phyloP scores from a whole-genome alignment of 1,140 invertebrate species.

The Pinna nobilis region DNA sequence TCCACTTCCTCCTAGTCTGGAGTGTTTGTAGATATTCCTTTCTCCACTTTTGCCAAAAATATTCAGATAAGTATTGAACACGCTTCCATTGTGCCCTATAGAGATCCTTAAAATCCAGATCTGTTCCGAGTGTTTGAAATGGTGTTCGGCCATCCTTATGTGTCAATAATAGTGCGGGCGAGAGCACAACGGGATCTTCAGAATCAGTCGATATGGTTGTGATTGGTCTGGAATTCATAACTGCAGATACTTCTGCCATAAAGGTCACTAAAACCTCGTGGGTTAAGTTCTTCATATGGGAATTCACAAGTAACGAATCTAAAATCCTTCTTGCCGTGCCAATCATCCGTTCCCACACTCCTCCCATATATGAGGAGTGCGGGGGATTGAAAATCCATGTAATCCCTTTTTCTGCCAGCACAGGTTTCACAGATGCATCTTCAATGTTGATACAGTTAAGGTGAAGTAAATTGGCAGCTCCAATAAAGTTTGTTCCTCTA shows the following conservation, averaged over 20 bases:
- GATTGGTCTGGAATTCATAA: conserved; percentile 48
- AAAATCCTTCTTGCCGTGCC: conserved; percentile 37
- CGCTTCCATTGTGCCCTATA: conserved; percentile 40
- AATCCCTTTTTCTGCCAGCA: conserved; percentile 10
- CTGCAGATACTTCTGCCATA: conserved; percentile 41
- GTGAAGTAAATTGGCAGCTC: conserved; percentile 9
- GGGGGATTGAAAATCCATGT: conserved; percentile 44
- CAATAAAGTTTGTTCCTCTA: conserved; percentile 53
- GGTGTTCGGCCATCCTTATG: conserved; percentile 22
- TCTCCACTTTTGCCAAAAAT: conserved; percentile 40
- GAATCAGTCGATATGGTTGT: conserved; percentile 38
- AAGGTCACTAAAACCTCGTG: conserved; percentile 50
- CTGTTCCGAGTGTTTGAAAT: background rate
- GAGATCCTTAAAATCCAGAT: conserved; percentile 33
- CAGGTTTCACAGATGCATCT: conserved; percentile 9
- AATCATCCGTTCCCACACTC: conserved; percentile 54
- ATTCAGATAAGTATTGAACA: conserved; percentile 38
- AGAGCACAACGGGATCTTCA: conserved; percentile 30
- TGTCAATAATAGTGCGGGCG: conserved; percentile 35
- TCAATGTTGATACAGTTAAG: conserved; percentile 22
- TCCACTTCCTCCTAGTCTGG: conserved; percentile 34
- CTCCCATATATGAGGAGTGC: conserved; percentile 38
- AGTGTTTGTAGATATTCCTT: conserved; percentile 30
- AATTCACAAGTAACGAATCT: conserved; percentile 31
- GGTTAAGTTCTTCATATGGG: conserved; percentile 17